These are phyloP conservation scores for Halcyon badia DNA, from an alignment of 2,797 vertebrate species.

Conservation along the genomic window DNA sequence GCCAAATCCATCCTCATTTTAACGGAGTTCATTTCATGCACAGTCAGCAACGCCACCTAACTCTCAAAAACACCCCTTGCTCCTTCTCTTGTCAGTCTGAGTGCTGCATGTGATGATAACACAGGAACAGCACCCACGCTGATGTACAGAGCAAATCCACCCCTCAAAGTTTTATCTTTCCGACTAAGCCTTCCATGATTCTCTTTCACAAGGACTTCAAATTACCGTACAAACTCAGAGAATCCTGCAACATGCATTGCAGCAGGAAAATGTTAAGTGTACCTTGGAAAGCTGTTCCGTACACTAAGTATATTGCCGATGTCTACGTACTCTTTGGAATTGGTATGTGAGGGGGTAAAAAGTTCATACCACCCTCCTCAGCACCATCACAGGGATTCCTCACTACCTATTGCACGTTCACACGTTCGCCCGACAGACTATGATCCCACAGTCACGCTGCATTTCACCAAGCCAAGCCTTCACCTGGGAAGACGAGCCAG, in stretches of 20 bases:
- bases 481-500: not conserved
- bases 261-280: not conserved
- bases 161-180: not conserved
- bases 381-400: not conserved
- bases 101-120: fast-evolving
- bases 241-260: fast-evolving
- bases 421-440: not conserved
- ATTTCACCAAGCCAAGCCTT: not conserved
- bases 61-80: not conserved
- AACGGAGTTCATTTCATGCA: not conserved
- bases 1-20: constrained; percentile 17
- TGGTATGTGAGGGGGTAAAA: not conserved
- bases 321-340: not conserved
- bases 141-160: not conserved
- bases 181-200: not conserved
- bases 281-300: not conserved
- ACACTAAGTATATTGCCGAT: not conserved
- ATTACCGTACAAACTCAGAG: not conserved
- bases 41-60: not conserved
- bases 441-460: not conserved
- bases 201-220: not conserved
- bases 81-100: not conserved
- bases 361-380: not conserved
- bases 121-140: not conserved
- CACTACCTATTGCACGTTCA: not conserved